These are phyloP conservation scores for Monomorium pharaonis DNA, from an alignment of 1,140 invertebrate species.

Conservation along the genomic window DNA sequence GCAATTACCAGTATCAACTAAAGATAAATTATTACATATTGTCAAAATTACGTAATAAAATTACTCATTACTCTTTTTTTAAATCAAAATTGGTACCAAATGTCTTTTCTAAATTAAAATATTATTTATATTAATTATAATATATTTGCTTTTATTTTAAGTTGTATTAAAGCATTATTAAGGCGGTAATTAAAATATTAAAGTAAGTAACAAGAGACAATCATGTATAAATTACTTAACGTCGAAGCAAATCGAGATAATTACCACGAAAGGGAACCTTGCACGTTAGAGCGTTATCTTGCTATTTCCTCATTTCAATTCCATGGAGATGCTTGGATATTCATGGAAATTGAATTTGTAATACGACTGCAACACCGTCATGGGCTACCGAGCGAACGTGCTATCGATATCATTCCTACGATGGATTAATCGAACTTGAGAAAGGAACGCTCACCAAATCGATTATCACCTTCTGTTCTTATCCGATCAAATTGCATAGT, in stretches of 20 bases:
- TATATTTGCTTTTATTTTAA: background rate
- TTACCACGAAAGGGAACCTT: slow-evolving; percentile 28
- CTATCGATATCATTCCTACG: slow-evolving; percentile 11
- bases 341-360: slow-evolving; percentile 68
- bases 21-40: too few species aligned
- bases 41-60: too few species aligned
- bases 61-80: background rate
- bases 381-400: background rate
- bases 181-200: too few species aligned
- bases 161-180: too few species aligned
- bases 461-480: slow-evolving; percentile 2
- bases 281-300: background rate
- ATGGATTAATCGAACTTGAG: slow-evolving; percentile 35
- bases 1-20: too few species aligned
- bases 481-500: background rate
- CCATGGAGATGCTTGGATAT: slow-evolving; percentile 42
- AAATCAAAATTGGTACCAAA: background rate
- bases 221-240: slow-evolving; percentile 34
- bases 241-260: slow-evolving; percentile 24
- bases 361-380: slow-evolving; percentile 12
- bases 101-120: background rate
- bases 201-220: too few species aligned
- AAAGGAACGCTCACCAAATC: background rate
- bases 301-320: slow-evolving; percentile 46
- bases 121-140: background rate